Percentiles rank a stretch among this genome's conserved stretches.
phyloP scores from a whole-genome alignment of 2,888 invertebrate genomes.

The Polydrusus pterygomalis region DNA sequence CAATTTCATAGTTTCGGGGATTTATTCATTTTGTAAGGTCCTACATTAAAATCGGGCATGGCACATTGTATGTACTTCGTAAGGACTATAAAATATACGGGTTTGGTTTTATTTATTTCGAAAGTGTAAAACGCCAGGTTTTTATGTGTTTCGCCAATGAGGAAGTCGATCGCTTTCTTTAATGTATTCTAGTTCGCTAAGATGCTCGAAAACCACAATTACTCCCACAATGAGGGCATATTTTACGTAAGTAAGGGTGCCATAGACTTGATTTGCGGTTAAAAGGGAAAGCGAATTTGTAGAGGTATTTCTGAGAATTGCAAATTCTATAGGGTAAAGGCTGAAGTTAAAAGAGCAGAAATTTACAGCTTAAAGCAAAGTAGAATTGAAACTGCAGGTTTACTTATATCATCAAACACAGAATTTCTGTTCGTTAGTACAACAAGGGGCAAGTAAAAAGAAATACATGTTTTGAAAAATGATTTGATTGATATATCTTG shows the following conservation, averaged over 20 bases:
- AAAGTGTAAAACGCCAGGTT: background rate
- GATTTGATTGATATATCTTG: no score
- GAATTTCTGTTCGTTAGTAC: no score
- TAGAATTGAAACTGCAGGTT: background rate
- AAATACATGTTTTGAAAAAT: no score
- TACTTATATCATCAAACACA: background rate
- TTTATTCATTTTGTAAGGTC: no score
- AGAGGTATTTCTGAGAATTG: conserved; percentile 10
- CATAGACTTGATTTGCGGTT: conserved; percentile 13
- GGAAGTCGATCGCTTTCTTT: background rate
- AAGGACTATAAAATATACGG: no score
- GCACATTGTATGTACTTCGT: no score
- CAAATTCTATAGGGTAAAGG: conserved; percentile 6
- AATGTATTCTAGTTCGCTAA: conserved; percentile 11
- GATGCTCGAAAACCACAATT: conserved; percentile 5
- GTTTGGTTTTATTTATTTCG: no score
- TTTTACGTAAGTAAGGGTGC: conserved; percentile 13
- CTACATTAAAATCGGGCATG: no score
- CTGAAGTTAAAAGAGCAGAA: background rate
- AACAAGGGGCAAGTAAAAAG: no score
- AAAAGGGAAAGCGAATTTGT: conserved; percentile 14
- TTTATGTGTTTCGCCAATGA: background rate
- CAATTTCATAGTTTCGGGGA: no score
- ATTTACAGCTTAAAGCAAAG: background rate
- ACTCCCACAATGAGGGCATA: conserved; percentile 12